Evolutionary conservation across 2,113 vertebrate genomes (phyloP).

Genomic region (Dromas ardeola): DNA sequence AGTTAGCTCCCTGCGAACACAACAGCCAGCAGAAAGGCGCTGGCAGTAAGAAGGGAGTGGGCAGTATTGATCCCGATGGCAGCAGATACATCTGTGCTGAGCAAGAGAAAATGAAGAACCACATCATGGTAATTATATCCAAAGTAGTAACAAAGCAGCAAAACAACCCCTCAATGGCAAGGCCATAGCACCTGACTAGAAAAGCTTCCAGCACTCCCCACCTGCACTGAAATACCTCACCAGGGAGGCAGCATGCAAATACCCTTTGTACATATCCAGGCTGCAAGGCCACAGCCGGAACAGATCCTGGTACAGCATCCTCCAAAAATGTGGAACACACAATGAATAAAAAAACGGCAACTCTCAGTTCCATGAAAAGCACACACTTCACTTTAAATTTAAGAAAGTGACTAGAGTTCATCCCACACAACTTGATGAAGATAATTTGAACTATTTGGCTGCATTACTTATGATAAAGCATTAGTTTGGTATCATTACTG

Average conservation of each 20-base stretch:
- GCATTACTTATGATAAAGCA: accelerated
- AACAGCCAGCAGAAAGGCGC: neutral
- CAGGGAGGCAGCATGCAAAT: accelerated
- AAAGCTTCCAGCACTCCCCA: neutral
- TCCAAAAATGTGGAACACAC: neutral
- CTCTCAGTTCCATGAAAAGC: neutral
- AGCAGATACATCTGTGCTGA: neutral
- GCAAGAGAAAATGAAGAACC: neutral
- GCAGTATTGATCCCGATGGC: neutral
- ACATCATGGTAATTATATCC: neutral
- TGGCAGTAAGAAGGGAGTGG: neutral
- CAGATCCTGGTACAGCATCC: neutral
- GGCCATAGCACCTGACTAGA: neutral
- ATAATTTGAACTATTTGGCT: neutral
- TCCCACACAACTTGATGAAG: neutral
- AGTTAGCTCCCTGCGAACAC: neutral
- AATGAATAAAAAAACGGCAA: neutral
- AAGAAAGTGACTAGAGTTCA: neutral
- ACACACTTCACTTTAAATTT: neutral
- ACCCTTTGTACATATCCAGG: neutral
- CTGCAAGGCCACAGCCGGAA: neutral
- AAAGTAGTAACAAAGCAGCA: neutral
- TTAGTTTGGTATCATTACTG: neutral
- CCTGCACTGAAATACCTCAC: neutral
- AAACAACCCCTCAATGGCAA: neutral